A percentile compares a stretch with the other conserved stretches of the same genome.
Conservation (phyloP, 2,113 vertebrate genomes). For the Parotia lawesii region DNA sequence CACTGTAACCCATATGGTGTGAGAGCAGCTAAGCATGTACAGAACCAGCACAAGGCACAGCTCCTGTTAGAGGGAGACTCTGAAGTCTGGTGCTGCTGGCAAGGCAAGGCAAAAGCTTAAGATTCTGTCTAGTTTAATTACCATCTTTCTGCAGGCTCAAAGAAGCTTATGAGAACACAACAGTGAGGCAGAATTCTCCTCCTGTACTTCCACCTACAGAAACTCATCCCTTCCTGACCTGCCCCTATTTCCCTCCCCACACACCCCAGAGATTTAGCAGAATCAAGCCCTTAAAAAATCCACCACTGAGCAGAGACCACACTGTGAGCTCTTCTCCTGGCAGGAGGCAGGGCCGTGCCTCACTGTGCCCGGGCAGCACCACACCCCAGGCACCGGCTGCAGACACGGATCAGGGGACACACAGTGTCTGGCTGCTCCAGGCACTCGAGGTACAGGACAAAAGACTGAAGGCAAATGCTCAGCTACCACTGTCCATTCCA, state of each 20-base stretch:
- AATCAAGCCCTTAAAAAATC: neutral
- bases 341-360: neutral
- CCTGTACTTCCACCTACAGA: neutral
- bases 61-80: neutral
- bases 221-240: neutral
- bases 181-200: neutral
- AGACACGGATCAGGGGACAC: neutral
- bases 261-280: neutral
- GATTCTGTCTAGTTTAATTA: constrained; percentile 35
- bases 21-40: neutral
- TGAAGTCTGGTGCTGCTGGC: constrained; percentile 1
- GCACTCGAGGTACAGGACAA: neutral
- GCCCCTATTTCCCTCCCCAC: neutral
- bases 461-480: neutral
- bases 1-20: neutral
- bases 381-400: neutral
- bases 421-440: neutral
- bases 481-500: neutral
- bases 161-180: constrained; percentile 47
- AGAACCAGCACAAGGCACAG: neutral
- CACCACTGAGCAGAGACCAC: fast-evolving
- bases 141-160: neutral
- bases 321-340: neutral
- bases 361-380: neutral
- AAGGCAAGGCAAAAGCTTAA: constrained; percentile 10